Evolutionary conservation across 1,140 invertebrate species (phyloP).

Genomic region (Leptinotarsa texana): DNA sequence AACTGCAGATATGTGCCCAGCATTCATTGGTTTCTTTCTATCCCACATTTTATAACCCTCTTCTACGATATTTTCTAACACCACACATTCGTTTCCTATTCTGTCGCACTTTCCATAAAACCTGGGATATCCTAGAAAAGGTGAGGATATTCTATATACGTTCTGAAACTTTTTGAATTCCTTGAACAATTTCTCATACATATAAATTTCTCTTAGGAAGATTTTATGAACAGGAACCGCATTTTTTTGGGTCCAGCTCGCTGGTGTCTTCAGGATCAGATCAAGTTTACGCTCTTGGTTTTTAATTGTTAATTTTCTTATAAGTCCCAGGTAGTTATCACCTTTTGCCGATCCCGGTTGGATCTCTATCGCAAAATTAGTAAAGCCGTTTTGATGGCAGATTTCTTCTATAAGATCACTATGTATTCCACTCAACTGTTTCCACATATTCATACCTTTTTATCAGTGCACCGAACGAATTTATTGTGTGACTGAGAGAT

Average conservation of each 20-base stretch:
- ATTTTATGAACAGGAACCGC: neutral
- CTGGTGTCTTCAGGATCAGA: conserved; percentile 2
- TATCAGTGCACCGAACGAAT: too few relatives aligned
- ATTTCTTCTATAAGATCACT: neutral
- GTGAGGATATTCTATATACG: conserved; percentile 31
- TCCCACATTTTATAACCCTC: conserved; percentile 57
- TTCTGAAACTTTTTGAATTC: conserved; percentile 36
- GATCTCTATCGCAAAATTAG: neutral
- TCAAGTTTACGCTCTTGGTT: neutral
- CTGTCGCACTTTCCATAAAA: conserved; percentile 48
- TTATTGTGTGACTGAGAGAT: too few relatives aligned
- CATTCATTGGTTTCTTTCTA: conserved; percentile 55
- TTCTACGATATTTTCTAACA: conserved; percentile 61
- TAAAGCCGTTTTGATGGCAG: neutral
- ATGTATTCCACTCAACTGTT: neutral
- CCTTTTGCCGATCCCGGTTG: conserved; percentile 42
- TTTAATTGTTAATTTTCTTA: conserved; percentile 24
- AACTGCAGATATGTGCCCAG: conserved; percentile 56
- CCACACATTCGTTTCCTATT: conserved; percentile 55
- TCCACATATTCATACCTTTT: too few relatives aligned
- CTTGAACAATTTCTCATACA: conserved; percentile 37
- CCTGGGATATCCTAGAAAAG: conserved; percentile 44
- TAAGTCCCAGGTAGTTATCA: conserved; percentile 51
- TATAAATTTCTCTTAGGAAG: conserved; percentile 41
- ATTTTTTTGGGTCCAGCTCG: neutral